A percentile compares a stretch with the other conserved stretches of the same genome.
phyloP scores from a whole-genome alignment of 2,113 vertebrate genomes.

The Dipodomys merriami region DNA sequence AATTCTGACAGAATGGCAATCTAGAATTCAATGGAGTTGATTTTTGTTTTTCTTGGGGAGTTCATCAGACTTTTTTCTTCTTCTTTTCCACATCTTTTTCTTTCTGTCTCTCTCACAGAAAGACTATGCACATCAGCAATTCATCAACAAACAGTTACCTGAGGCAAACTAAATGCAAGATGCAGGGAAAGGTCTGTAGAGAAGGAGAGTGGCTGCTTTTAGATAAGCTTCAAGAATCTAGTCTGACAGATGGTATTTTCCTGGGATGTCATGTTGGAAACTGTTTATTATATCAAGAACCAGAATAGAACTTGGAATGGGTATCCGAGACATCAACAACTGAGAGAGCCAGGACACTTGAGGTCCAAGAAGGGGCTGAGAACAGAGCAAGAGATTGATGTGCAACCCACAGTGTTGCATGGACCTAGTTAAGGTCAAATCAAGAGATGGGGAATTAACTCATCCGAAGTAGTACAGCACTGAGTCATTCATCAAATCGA shows the following conservation, averaged over 20 bases:
- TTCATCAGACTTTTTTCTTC: conserved; percentile 68
- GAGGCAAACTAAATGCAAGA: not conserved
- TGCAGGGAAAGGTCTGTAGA: not conserved
- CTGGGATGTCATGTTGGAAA: conserved; percentile 32
- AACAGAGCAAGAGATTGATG: not conserved
- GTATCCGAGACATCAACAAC: not conserved
- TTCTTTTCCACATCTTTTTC: conserved; percentile 49
- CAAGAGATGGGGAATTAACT: not conserved
- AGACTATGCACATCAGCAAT: not conserved
- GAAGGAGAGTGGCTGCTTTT: conserved; percentile 16
- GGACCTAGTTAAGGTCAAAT: not conserved
- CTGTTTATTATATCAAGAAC: conserved; percentile 55
- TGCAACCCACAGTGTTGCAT: not conserved
- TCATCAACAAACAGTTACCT: conserved; percentile 22
- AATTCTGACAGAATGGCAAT: conserved; percentile 77
- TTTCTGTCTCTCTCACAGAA: conserved; percentile 51
- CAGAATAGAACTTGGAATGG: conserved; percentile 4
- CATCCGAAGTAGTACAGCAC: not conserved
- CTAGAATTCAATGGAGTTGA: conserved; percentile 70
- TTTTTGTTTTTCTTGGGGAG: conserved; percentile 69
- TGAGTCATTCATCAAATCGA: not conserved
- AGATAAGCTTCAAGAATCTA: conserved; percentile 40
- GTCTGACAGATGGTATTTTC: conserved; percentile 39
- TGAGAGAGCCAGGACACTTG: not conserved
- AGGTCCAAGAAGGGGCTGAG: not conserved